Conservation (phyloP, 2,797 vertebrate species). For the Eptatretus atami region DNA sequence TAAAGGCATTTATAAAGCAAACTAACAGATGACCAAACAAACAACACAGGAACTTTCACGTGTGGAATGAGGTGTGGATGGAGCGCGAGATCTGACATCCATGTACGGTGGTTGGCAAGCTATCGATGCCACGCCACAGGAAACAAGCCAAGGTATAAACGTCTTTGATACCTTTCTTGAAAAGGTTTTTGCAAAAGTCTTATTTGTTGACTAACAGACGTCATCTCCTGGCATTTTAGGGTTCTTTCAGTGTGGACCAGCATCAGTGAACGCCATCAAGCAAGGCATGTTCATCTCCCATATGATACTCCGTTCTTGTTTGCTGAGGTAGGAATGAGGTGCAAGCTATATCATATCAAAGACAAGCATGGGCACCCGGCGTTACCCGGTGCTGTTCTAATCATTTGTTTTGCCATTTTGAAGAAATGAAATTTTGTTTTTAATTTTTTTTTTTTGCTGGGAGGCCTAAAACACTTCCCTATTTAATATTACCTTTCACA, state of each 20-base stretch:
- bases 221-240: background rate
- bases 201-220: background rate
- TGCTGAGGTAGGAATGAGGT: background rate
- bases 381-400: no score
- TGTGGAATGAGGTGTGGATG: constrained; percentile 4
- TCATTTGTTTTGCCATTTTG: no score
- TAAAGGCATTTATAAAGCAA: no score
- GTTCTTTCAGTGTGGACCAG: constrained; percentile 5
- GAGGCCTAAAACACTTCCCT: no score
- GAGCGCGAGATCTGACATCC: background rate
- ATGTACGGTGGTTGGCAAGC: background rate
- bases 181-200: background rate
- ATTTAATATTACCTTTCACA: no score
- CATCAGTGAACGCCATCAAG: background rate
- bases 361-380: no score
- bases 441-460: no score
- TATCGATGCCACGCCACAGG: background rate
- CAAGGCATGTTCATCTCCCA: background rate
- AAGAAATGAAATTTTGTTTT: no score
- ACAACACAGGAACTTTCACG: background rate
- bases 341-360: no score
- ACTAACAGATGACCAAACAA: background rate
- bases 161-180: background rate
- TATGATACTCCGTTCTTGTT: background rate
- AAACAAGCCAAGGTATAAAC: background rate